Evolutionary conservation across 92 coral and sea anemone genomes (phyloP), one percentile per base, ranked within the genome.

Genomic region (Bergia sp.): DNA sequence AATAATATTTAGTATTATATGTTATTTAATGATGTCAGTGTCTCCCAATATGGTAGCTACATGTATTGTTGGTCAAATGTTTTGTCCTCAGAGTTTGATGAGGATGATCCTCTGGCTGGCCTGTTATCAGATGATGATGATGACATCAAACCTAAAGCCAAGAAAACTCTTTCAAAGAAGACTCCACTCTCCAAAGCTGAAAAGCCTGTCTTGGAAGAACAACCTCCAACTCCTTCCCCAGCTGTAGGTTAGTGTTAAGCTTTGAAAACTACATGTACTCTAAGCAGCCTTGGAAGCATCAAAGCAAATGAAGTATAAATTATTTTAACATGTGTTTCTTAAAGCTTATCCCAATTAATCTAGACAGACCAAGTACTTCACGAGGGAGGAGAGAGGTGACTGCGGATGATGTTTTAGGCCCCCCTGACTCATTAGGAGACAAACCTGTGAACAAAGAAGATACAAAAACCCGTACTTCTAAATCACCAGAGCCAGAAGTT

Each of bases 31-130:
- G 3, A 8, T 45, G 49, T 45, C 49, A 45, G 0, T 45, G 49
- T 4, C 49, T 8, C 7, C 7, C 7, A 8, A 45, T 45, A 45
- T 8, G 4, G 49, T 45, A 45, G 7, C 7, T 45, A 44, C n/a
- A n/a, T n/a, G n/a, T n/a, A 29, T 29, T 29, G 29, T 29, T 3
- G 49, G 49, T 44, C 49, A 44, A 44, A 44, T 44, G 49, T 23
- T 7, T 18, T 55, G 47, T 57, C 42, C 29, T 84, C 85, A 95
- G 98, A 92, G 78, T 95, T 95, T 93, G 98, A 95, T 73, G 98
- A 95, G 73, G 98, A 95, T 81, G 98, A 95, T 78, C 98, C 98
- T 16, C 90, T 95, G 39, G 98, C 98, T 84, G 98, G 98, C 42
- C 93, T 95, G 67, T 85, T 91, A 21, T 93, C 95, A 44, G 95